A percentile compares a stretch with the other conserved stretches of the same genome.
These are phyloP conservation scores for Oncorhynchus mykiss DNA, from an alignment of 2,113 vertebrate species.

Conservation along the genomic window DNA sequence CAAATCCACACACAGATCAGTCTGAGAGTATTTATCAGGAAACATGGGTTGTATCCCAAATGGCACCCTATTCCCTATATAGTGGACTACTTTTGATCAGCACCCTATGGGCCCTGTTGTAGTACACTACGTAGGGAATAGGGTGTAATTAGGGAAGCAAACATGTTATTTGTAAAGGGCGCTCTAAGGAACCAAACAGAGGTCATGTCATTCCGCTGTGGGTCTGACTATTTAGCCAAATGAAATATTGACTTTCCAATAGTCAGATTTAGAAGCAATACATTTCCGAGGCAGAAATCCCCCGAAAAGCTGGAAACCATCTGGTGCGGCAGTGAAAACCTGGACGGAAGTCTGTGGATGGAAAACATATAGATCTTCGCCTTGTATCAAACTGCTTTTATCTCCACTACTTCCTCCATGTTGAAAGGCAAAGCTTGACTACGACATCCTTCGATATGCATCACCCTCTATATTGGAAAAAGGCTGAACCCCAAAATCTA, in stretches of 20 bases:
- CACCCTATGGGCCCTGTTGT: too few relatives aligned
- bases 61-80: too few relatives aligned
- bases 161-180: conserved; percentile 3
- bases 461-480: not conserved
- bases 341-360: conserved; percentile 29
- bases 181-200: conserved; percentile 11
- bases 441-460: too few relatives aligned
- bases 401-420: too few relatives aligned
- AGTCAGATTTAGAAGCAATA: conserved; percentile 51
- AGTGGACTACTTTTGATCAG: too few relatives aligned
- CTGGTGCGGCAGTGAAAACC: conserved; percentile 34
- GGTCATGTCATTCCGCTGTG: conserved; percentile 23
- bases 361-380: conserved; percentile 23
- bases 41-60: not conserved
- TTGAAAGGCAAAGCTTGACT: too few relatives aligned
- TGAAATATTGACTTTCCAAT: conserved; percentile 59
- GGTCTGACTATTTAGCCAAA: conserved; percentile 31
- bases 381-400: not conserved
- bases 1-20: not conserved
- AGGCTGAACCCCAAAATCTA: not conserved
- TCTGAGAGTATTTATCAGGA: not conserved
- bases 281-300: conserved; percentile 41
- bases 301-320: conserved; percentile 50
- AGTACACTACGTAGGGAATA: too few relatives aligned
- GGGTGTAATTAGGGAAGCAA: too few relatives aligned